Evolutionary conservation across 2,888 invertebrate genomes (phyloP).

Genomic region (Baccha elongata): DNA sequence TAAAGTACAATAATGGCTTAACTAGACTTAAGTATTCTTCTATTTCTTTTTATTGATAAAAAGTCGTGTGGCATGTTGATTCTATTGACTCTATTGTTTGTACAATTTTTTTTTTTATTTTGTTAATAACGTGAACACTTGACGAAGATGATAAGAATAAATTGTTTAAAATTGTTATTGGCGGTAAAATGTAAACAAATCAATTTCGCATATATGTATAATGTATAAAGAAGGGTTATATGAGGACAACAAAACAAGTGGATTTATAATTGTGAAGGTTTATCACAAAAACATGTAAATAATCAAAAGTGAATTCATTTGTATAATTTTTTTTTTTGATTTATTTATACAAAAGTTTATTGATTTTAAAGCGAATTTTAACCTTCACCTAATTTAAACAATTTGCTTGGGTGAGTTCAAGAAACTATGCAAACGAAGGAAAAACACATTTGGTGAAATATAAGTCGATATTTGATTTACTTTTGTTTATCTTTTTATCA

Average conservation of each 20-base stretch:
- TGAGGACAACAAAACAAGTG: not conserved
- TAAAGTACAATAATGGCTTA: slow-evolving; percentile 18
- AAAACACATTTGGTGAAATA: not conserved
- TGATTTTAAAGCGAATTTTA: not conserved
- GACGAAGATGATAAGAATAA: slow-evolving; percentile 13
- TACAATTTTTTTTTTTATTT: not conserved
- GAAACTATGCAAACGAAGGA: not conserved
- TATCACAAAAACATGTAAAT: not conserved
- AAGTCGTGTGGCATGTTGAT: slow-evolving; percentile 51
- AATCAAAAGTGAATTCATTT: not conserved
- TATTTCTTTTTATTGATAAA: slow-evolving; percentile 21
- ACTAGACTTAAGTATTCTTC: slow-evolving; percentile 11
- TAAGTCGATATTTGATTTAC: not conserved
- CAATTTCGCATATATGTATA: not conserved
- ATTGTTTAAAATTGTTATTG: slow-evolving; percentile 9
- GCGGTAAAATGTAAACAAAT: slow-evolving; percentile 22
- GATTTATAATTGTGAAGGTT: not conserved
- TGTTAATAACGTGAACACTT: slow-evolving; percentile 2
- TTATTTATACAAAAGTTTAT: not conserved
- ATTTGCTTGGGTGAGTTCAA: too few relatives aligned
- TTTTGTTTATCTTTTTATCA: too few relatives aligned
- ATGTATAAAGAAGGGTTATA: not conserved
- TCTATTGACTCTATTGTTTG: slow-evolving; percentile 6
- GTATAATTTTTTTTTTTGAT: not conserved
- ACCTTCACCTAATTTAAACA: too few relatives aligned